Percentiles rank a stretch among this genome's conserved stretches.
These are phyloP conservation scores for Pelusios castaneus DNA, from an alignment of 2,113 vertebrate genomes.

Conservation along the genomic window DNA sequence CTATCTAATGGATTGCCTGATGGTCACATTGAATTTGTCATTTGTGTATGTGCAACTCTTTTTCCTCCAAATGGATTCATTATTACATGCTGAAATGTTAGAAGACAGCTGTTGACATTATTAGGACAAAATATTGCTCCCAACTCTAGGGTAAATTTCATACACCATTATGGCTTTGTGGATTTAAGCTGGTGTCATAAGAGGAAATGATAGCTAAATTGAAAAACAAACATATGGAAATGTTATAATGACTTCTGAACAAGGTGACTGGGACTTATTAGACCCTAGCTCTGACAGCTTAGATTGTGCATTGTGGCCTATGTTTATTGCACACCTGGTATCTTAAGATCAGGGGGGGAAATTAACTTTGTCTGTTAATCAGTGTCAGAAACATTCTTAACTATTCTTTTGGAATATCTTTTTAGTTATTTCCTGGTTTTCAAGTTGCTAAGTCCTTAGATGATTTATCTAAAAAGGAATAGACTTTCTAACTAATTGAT, in stretches of 20 bases:
- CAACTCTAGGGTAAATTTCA: background rate
- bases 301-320: background rate
- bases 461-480: background rate
- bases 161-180: background rate
- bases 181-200: background rate
- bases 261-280: background rate
- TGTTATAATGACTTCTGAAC: background rate
- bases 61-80: background rate
- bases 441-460: background rate
- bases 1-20: constrained; percentile 38
- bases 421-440: background rate
- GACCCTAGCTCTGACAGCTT: accelerated
- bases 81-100: constrained; percentile 5
- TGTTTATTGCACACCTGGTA: background rate
- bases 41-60: background rate
- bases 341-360: background rate
- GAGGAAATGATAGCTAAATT: background rate
- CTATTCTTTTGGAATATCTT: background rate
- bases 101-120: constrained; percentile 46
- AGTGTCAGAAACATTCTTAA: background rate
- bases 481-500: background rate
- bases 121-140: constrained; percentile 36
- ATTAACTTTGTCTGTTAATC: background rate
- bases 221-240: background rate
- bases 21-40: constrained; percentile 8